Base-by-base conservation (phyloP, 2,888 invertebrate species). In the Andricus curvator region DNA sequence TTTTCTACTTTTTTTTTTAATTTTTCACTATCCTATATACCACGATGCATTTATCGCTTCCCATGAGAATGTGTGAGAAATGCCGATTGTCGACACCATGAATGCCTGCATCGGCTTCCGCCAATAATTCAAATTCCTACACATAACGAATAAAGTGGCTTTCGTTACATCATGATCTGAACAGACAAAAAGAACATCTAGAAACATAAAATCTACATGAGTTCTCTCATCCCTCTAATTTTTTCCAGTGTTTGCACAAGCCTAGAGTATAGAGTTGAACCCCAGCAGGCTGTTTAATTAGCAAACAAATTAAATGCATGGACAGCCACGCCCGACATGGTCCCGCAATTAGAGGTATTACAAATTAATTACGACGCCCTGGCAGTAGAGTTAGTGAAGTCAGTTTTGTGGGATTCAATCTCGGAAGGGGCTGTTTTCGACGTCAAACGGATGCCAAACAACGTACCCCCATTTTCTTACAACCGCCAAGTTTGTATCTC, bases 271-370 rank as follows among this genome's bases (percentile, higher is more conserved):
- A 56, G 56, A 56, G n/a, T 56, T n/a, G 56, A n/a, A 9, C 76
- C 29, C 78, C 80, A 77, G 66, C 80, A 85, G 83, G 84, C 83
- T 83, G 87, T 89, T 90, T 91, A 91, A 91, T 91, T 90, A 91
- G 88, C 85, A 86, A 88, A 86, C 86, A 87, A 90, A 91, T 90
- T 89, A 90, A 89, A 89, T 85, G 89, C 84, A 82, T 80, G 84
- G 81, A 87, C 87, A 79, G 84, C 85, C 86, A 84, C 88, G 84
- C 89, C 85, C 87, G 85, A 84, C 89, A 85, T 85, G 84, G 83
- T 82, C 82, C 81, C 84, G 88, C 88, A 90, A 89, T 90, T 90
- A 90, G 89, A 87, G 88, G 89, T 89, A 88, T 90, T 89, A 89
- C 89, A 89, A 90, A 90, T 90, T 90, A 90, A 90, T 90, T 90